Evolutionary conservation across 2,113 vertebrate species (phyloP).

Genomic region (Hippolais icterina): DNA sequence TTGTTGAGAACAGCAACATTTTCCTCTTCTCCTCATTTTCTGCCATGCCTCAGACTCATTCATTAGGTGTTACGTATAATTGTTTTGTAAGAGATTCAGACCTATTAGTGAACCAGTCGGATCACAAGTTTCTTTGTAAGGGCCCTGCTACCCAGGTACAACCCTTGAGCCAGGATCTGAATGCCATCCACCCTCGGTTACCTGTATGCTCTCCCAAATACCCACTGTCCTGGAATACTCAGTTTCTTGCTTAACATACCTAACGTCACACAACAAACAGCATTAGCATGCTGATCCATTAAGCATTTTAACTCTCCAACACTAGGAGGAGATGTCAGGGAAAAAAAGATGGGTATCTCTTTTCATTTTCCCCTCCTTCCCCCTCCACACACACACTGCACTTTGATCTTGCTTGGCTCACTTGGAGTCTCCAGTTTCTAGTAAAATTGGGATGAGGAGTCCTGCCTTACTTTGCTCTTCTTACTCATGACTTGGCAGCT

Average conservation of each 20-base stretch:
- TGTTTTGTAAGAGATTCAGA: neutral
- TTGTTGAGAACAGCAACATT: neutral
- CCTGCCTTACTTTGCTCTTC: neutral
- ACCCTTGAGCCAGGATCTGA: fast-evolving
- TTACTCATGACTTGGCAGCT: neutral
- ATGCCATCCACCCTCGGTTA: fast-evolving
- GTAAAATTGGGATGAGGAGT: neutral
- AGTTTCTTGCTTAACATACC: neutral
- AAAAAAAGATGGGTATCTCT: neutral
- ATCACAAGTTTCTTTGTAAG: neutral
- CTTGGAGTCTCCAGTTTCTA: neutral
- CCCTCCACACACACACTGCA: too few relatives aligned
- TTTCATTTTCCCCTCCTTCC: neutral
- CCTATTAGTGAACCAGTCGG: neutral
- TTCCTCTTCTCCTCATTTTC: neutral
- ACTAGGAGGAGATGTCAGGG: neutral
- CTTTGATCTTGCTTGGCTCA: neutral
- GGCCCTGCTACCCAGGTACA: neutral
- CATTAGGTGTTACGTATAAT: neutral
- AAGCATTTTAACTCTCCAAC: neutral
- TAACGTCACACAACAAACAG: neutral
- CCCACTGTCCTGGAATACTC: neutral
- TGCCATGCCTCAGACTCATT: neutral
- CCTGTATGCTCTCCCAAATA: neutral
- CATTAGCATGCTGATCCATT: neutral